These are phyloP conservation scores for Myrmophylax atrothorax DNA, from an alignment of 2,113 vertebrate genomes.

Conservation along the genomic window DNA sequence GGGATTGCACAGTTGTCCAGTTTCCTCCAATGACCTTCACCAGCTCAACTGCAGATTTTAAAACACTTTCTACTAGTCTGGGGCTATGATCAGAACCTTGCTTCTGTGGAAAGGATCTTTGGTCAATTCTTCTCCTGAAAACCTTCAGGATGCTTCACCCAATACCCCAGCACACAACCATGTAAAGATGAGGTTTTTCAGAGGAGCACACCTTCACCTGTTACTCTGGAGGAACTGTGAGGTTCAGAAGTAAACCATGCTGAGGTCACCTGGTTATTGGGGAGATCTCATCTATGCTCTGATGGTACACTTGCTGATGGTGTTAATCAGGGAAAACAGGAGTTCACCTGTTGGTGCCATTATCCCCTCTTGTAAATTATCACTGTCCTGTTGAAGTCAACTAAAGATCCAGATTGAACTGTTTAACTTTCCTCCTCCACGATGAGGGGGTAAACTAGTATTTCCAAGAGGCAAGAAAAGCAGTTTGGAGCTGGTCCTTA, in stretches of 20 bases:
- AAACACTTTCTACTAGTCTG: rapidly evolving
- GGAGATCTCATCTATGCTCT: not conserved
- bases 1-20: not conserved
- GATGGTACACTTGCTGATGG: not conserved
- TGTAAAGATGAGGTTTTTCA: not conserved
- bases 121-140: not conserved
- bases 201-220: not conserved
- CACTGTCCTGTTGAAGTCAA: not conserved
- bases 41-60: not conserved
- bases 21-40: not conserved
- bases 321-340: not conserved
- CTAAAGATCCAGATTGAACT: not conserved
- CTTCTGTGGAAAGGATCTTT: not conserved
- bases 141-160: not conserved
- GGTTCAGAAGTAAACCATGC: not conserved
- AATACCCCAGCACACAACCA: not conserved
- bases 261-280: not conserved
- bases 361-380: not conserved
- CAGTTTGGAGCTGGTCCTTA: not conserved
- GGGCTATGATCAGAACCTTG: not conserved
- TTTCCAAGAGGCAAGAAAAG: not conserved
- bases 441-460: not conserved
- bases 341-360: not conserved
- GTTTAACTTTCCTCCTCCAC: not conserved
- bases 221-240: not conserved